Evolutionary conservation across 2,113 vertebrate species (phyloP), one percentile per base, ranked within the genome.

Genomic region (Hymenochirus boettgeri): DNA sequence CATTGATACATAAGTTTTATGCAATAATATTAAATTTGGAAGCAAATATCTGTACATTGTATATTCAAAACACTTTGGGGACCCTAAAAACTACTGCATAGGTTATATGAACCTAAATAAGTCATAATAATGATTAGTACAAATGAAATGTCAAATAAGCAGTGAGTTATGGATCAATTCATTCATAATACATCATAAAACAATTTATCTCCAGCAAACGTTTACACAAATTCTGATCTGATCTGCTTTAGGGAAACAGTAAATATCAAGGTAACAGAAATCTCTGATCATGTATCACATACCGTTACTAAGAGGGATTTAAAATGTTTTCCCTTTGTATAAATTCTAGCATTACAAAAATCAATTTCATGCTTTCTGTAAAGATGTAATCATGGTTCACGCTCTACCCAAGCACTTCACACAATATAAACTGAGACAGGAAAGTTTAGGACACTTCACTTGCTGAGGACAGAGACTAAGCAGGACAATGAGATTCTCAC

Each of bases 351-450:
- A 22, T 58, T 58, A 37, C 55, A 35, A 35, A n/a, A 48, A 22
- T 35, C 27, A 51, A 13, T 56, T 27, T 66, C 53, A 58, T 29
- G 50, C 46, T 39, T 27, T 37, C 22, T 15, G 8, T 12, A 19
- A 50, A 26, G 9, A 57, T 18, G n/a, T 2, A 37, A 19, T 11
- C 29, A 57, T 47, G 22, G 5, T 47, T 31, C 4, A 37, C 24
- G 45, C 26, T 24, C 3, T 12, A 24, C 46, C 21, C 8, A 2
- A 10, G 24, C 1, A 24, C 13, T 4, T 2, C 7, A 33, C 18
- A 24, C 24, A 9, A 12, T 66, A 66, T 66, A 66, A 66, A 66
- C 59, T 58, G 46, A 39, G 25, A 21, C 39, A 22, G 2, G 3
- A 27, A 17, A 7, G 15, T 39, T 19, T 12, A 11, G 13, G 7